These are phyloP conservation scores for Epinephelus coioides DNA, from an alignment of 2,797 vertebrate species.

Conservation along the genomic window DNA sequence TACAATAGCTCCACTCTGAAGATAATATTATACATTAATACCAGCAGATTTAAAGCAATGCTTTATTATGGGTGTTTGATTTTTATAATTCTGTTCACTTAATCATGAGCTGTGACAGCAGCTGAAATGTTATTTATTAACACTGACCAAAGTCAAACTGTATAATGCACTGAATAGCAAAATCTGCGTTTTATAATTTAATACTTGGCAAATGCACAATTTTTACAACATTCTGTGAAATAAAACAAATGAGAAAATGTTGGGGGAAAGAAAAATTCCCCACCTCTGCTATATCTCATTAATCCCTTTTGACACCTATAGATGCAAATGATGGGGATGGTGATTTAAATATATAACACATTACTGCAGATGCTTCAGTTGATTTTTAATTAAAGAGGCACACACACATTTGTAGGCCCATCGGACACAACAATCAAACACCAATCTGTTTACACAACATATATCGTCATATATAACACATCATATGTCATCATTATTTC, in stretches of 20 bases:
- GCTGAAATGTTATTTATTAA: constrained; percentile 19
- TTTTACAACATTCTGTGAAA: constrained; percentile 1
- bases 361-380: constrained; percentile 32
- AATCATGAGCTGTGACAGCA: constrained; percentile 16
- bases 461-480: neutral
- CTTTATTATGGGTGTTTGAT: constrained; percentile 23
- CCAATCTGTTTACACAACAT: constrained; percentile 16
- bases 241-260: neutral
- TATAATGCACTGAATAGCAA: neutral
- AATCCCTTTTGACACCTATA: constrained; percentile 3
- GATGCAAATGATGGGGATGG: constrained; percentile 7
- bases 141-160: neutral
- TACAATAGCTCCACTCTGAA: neutral
- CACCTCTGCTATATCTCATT: neutral
- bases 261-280: neutral
- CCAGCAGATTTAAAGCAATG: constrained; percentile 5
- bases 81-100: constrained; percentile 19
- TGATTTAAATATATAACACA: neutral
- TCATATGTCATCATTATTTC: constrained; percentile 3
- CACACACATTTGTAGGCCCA: neutral
- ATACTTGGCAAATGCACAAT: neutral
- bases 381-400: constrained; percentile 17
- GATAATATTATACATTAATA: constrained; percentile 15
- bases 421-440: neutral
- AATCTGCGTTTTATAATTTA: neutral